Conservation (phyloP, 2,888 invertebrate genomes). For the Oegoconia quadripuncta region DNA sequence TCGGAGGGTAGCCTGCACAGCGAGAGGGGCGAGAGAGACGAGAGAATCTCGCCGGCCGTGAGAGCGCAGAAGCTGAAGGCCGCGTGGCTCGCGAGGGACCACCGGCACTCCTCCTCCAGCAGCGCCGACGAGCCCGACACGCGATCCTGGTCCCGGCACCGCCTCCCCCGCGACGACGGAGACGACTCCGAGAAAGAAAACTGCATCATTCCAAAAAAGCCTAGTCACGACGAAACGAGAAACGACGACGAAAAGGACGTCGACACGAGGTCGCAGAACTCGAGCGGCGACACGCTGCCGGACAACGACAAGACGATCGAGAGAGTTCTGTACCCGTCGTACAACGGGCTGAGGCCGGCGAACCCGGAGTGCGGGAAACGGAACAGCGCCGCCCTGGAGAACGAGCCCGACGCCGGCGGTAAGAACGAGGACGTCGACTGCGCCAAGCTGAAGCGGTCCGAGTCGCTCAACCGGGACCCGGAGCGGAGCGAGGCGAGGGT, state of each 20-base stretch:
- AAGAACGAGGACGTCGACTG: slow-evolving; percentile 33
- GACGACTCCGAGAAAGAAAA: slow-evolving; percentile 69
- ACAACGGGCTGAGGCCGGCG: slow-evolving; percentile 22
- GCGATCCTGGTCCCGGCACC: slow-evolving; percentile 31
- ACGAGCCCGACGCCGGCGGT: slow-evolving; percentile 25
- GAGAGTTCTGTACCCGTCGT: slow-evolving; percentile 30
- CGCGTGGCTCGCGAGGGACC: slow-evolving; percentile 68
- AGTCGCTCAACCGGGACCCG: slow-evolving; percentile 80
- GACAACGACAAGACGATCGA: slow-evolving; percentile 58
- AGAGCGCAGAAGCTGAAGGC: slow-evolving; percentile 65
- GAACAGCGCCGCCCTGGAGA: slow-evolving; percentile 40
- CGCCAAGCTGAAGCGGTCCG: slow-evolving; percentile 75
- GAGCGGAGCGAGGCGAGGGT: slow-evolving; percentile 72
- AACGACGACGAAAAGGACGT: slow-evolving; percentile 89
- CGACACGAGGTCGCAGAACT: slow-evolving; percentile 83
- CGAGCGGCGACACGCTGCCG: slow-evolving; percentile 46
- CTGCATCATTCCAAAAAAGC: slow-evolving; percentile 36
- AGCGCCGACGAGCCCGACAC: slow-evolving; percentile 47
- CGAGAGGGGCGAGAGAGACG: slow-evolving; percentile 25
- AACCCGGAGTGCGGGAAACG: slow-evolving; percentile 41
- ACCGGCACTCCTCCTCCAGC: slow-evolving; percentile 54
- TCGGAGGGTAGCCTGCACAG: slow-evolving; percentile 44
- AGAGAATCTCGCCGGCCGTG: slow-evolving; percentile 40
- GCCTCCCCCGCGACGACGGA: slow-evolving; percentile 32
- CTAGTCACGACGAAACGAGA: slow-evolving; percentile 51